Evolutionary conservation across 2,113 vertebrate species (phyloP), one percentile per base, ranked within the genome.

Genomic region (Sylvietta virens): DNA sequence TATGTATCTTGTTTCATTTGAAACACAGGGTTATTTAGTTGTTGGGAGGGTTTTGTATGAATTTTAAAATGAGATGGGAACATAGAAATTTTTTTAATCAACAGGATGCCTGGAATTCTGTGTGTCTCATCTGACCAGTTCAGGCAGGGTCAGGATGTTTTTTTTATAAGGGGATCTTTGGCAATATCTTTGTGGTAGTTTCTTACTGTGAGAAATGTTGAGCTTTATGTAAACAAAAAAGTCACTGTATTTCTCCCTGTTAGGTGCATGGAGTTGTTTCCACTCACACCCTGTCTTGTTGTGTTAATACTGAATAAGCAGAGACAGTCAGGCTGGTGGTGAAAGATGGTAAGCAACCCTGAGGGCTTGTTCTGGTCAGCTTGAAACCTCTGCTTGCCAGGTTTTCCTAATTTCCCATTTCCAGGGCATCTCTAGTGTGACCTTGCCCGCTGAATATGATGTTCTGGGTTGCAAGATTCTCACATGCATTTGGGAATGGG

Each of bases 361-460:
- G 81, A 65, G 98, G 98, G 98, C 98, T 97, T 97, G 98, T 98
- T 94, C 88, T 97, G 94, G 95, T 98, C 97, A 97, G 92, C 90
- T 96, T 97, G 95, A 96, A 97, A 92, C 94, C 97, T 98, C 97
- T 98, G 98, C 99, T 99, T 98, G 98, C 98, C 97, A 98, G 97
- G 81, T 97, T 98, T 98, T 98, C 98, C 98, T 98, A 98, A 99
- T 99, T 99, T 98, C 96, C 98, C 96, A 98, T 98, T 98, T 98
- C 98, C 98, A 98, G 98, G 98, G 98, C 98, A 98, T 97, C 96
- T 93, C 97, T 97, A 94, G 86, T 88, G 87, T 98, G 98, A 99
- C 98, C 98, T 98, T 97, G 94, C 96, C 90, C 97, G 97, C 98
- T 98, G 98, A 97, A 98, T 98, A 98, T 98, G 98, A 98, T 97